A percentile compares a stretch with the other conserved stretches of the same genome.
phyloP scores from a whole-genome alignment of 2,888 invertebrate genomes.

The Cerastoderma edule region DNA sequence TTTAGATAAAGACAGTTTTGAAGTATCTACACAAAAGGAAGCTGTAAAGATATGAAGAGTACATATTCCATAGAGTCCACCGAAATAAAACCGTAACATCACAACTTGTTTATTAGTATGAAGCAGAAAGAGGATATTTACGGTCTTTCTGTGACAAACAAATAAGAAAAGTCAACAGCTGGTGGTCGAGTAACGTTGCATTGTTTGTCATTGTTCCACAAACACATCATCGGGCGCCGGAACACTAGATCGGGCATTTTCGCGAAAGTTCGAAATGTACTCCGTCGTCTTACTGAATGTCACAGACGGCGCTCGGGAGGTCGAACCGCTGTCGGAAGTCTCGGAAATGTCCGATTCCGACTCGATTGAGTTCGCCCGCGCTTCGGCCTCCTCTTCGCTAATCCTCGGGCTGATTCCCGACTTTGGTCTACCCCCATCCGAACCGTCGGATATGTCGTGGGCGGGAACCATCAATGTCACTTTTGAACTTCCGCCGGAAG shows the following conservation, averaged over 20 bases:
- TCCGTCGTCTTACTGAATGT: conserved; percentile 55
- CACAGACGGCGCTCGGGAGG: conserved; percentile 43
- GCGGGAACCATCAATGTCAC: conserved; percentile 13
- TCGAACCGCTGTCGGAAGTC: conserved; percentile 43
- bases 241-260: conserved; percentile 41
- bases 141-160: not conserved
- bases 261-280: conserved; percentile 46
- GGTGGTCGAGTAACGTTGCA: not conserved
- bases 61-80: no score
- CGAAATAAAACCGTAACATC: no score
- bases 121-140: no score
- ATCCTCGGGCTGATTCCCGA: conserved; percentile 44
- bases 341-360: conserved; percentile 54
- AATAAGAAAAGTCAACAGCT: not conserved
- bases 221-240: conserved; percentile 55
- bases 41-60: no score
- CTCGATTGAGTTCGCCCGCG: conserved; percentile 57
- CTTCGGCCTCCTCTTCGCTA: conserved; percentile 50
- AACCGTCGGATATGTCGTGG: conserved; percentile 21
- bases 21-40: no score
- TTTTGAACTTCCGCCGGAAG: conserved; percentile 11
- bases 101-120: no score
- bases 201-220: conserved; percentile 27
- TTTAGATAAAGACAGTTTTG: no score
- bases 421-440: conserved; percentile 31